Conservation (phyloP, 2,888 invertebrate genomes). For the Stegana nigrithorax region DNA sequence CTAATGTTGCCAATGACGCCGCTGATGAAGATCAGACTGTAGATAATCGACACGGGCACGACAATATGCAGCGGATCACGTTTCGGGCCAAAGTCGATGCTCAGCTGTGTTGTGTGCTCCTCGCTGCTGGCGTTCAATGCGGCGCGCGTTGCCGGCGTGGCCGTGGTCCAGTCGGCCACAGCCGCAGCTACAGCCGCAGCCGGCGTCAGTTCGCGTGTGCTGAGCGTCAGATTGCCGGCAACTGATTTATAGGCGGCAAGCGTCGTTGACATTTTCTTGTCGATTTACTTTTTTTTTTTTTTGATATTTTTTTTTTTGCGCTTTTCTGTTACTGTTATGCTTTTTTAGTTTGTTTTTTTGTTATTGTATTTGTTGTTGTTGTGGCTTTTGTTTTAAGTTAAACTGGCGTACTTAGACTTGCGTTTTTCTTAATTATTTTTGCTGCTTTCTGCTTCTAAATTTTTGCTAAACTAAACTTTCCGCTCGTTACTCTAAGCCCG, state of each 20-base stretch:
- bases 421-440: slow-evolving; percentile 28
- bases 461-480: slow-evolving; percentile 44
- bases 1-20: slow-evolving; percentile 85
- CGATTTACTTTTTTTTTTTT: not conserved
- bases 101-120: slow-evolving; percentile 6
- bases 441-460: not conserved
- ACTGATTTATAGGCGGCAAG: not conserved
- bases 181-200: not conserved
- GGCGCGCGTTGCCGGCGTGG: not conserved
- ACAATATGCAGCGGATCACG: slow-evolving; percentile 77
- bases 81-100: slow-evolving; percentile 65
- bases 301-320: not conserved
- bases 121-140: slow-evolving; percentile 28
- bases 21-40: slow-evolving; percentile 80
- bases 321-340: not conserved
- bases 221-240: no score
- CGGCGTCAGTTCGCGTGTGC: not conserved
- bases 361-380: slow-evolving; percentile 29
- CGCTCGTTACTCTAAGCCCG: slow-evolving; percentile 38
- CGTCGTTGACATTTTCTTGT: slow-evolving; percentile 24
- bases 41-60: slow-evolving; percentile 81
- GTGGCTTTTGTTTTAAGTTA: slow-evolving; percentile 32
- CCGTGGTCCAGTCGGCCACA: not conserved
- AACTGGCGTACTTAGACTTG: no score
- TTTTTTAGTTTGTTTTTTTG: not conserved